phyloP scores from a whole-genome alignment of 2,113 vertebrate species.

The Dicrurus megarhynchus region DNA sequence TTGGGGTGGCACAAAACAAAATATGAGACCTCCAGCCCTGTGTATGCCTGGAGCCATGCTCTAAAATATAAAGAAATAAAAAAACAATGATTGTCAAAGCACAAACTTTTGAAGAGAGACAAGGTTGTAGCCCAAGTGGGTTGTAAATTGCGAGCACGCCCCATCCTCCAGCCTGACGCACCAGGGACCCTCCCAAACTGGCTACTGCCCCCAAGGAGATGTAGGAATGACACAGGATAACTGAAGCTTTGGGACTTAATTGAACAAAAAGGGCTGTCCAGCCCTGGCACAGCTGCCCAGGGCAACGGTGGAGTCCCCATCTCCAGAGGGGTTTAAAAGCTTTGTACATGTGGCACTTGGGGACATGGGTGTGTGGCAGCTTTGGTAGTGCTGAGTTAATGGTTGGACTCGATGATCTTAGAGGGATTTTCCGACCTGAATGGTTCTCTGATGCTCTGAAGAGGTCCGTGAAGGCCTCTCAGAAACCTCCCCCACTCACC shows the following conservation, averaged over 20 bases:
- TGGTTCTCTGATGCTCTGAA: background rate
- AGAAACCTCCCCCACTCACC: background rate
- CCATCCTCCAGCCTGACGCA: background rate
- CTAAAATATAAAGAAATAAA: background rate
- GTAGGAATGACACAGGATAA: background rate
- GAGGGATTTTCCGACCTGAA: background rate
- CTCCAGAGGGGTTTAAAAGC: background rate
- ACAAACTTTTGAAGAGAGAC: background rate
- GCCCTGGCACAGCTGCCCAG: background rate
- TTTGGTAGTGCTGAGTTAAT: background rate
- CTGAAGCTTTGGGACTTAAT: background rate
- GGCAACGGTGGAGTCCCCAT: background rate
- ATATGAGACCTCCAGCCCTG: background rate
- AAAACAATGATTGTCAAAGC: background rate
- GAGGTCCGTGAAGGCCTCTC: background rate
- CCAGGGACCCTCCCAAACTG: background rate
- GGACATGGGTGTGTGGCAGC: background rate
- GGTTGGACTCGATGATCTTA: fast-evolving
- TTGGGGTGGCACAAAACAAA: background rate
- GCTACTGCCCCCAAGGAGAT: background rate
- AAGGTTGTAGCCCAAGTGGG: background rate
- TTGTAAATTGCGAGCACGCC: background rate
- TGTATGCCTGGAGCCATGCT: fast-evolving
- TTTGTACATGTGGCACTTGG: fast-evolving
- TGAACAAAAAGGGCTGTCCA: background rate